Evolutionary conservation across 2,113 vertebrate genomes (phyloP).

Genomic region (Crotalus tigris): DNA sequence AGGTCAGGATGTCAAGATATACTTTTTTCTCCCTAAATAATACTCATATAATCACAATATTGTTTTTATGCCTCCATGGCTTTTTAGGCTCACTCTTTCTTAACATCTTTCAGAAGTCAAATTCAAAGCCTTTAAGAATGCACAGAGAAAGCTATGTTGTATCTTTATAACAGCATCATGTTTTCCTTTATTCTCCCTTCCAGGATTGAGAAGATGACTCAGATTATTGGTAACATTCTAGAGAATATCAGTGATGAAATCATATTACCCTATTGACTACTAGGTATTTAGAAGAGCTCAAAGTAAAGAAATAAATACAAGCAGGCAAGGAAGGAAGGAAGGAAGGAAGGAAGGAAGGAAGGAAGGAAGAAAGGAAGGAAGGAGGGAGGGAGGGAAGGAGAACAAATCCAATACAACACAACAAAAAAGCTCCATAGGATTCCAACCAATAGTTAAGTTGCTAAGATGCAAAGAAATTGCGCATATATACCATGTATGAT

Average conservation of each 20-base stretch:
- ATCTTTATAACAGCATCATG: neutral
- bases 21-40: neutral
- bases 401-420: neutral
- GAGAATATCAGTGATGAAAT: neutral
- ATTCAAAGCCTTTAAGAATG: neutral
- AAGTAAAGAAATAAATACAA: neutral
- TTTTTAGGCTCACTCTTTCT: fast-evolving
- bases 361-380: neutral
- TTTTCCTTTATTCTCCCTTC: neutral
- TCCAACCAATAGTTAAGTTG: neutral
- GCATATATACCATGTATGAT: neutral
- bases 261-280: neutral
- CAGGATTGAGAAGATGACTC: neutral
- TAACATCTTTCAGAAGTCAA: neutral
- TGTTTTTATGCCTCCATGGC: neutral
- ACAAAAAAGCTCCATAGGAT: neutral
- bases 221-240: neutral
- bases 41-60: neutral
- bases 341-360: neutral
- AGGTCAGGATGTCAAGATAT: neutral
- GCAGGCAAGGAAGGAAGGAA: too few relatives aligned
- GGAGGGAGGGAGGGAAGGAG: neutral
- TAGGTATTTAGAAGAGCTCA: neutral
- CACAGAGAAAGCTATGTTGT: neutral
- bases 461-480: neutral